Evolutionary conservation across 2,113 vertebrate species (phyloP), one percentile per base, ranked within the genome.

Genomic region (Formicarius rufipectus): DNA sequence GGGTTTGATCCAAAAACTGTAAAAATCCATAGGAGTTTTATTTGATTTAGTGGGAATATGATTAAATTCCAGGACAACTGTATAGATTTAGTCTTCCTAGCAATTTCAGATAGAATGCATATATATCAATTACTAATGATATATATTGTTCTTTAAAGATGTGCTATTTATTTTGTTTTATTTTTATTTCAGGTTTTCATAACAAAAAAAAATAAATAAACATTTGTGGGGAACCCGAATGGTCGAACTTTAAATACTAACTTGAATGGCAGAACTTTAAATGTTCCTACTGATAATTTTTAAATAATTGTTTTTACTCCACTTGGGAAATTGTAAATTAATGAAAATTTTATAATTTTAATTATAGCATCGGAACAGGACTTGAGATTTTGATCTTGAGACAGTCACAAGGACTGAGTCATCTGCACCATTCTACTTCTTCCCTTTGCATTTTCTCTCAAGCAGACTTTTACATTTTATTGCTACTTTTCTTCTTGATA

Each of bases 401-500:
- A 79, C 13, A 45, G 37, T 64, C 19, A 77, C 30, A 72, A 91
- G 27, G 62, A 59, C 39, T 79, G 19, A 31, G 19, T 84, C 44
- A 87, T 45, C 35, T 52, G 21, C 44, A 35, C 18, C 11, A 58
- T 90, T 94, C 91, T 89, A 37, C 12, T 89, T 12, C 68, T 87
- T 87, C 17, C n/a, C 28, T 94, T 63, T 92, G 4, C 31, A 68
- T 67, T 64, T 45, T 79, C 24, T 95, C 71, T 80, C 20, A 74
- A 53, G 16, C 16, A 87, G 33, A 90, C 60, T 62, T 67, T 84
- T 59, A 72, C 40, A 30, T 73, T 92, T 94, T 87, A 74, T 95
- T 90, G 85, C 90, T 90, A 15, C 56, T 95, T 83, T 94, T 80
- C 47, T 95, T 94, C 63, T 81, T 95, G 67, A 73, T 93, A 68